Conservation (phyloP, 2,113 vertebrate species). For the Arizona elegans region DNA sequence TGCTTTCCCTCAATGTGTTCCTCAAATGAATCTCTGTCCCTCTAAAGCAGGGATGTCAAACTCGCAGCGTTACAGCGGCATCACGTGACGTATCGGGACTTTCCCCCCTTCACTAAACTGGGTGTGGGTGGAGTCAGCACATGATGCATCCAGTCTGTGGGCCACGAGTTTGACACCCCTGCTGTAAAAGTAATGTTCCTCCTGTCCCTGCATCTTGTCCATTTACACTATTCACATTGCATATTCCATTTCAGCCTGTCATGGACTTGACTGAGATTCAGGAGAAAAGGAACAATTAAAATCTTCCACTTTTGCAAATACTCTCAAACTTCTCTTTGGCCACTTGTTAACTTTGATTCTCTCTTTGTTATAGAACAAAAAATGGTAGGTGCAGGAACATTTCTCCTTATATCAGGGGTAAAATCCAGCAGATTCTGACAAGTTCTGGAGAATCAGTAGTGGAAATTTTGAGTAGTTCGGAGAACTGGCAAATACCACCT, state of each 20-base stretch:
- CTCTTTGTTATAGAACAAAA: background rate
- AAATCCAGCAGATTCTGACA: no score
- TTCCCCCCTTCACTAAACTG: no score
- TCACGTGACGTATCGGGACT: no score
- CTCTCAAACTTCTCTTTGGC: background rate
- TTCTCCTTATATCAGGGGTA: background rate
- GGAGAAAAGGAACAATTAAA: background rate
- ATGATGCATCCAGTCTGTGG: no score
- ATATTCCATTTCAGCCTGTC: background rate
- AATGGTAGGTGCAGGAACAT: conserved; percentile 30
- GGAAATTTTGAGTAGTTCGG: no score
- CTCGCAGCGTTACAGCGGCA: fast-evolving
- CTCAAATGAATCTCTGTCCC: background rate
- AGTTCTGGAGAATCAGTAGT: no score
- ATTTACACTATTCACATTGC: background rate
- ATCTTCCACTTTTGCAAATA: background rate
- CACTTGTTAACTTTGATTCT: background rate
- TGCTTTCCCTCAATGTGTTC: background rate
- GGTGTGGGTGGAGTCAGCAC: no score
- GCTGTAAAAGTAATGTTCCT: background rate
- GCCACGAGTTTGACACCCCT: no score
- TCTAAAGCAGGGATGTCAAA: background rate
- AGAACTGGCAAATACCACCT: no score
- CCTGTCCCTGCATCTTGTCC: background rate
- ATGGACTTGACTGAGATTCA: background rate